Evolutionary conservation across 2,888 invertebrate genomes (phyloP).

Genomic region (Drosophila basisetae): DNA sequence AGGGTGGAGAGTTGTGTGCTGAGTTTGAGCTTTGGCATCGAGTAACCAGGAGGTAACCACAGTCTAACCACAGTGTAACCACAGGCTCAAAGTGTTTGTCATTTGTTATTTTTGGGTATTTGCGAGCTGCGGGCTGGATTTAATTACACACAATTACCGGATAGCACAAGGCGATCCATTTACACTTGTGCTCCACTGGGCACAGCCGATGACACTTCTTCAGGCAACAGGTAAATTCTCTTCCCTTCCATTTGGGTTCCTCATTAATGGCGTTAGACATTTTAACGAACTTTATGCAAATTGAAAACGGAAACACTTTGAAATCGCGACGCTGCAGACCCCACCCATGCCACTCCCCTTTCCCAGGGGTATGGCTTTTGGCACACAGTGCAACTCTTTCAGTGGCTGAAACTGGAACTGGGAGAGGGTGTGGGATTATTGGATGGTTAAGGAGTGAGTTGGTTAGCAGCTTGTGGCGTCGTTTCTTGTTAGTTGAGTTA

Average conservation of each 20-base stretch:
- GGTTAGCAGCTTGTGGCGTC: constrained; percentile 66
- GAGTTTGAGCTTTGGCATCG: constrained; percentile 38
- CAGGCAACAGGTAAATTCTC: constrained; percentile 62
- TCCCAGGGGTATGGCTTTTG: constrained; percentile 2
- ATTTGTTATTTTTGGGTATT: constrained; percentile 59
- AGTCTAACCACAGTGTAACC: constrained; percentile 12
- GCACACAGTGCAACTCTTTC: constrained; percentile 49
- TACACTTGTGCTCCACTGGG: constrained; percentile 61
- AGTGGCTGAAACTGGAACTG: constrained; percentile 31
- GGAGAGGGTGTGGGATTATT: constrained; percentile 1
- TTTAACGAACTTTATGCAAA: constrained; percentile 84
- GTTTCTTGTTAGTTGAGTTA: constrained; percentile 79
- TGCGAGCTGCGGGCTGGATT: constrained; percentile 67
- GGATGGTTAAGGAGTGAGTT: constrained; percentile 4
- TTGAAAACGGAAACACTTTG: constrained; percentile 84
- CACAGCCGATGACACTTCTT: constrained; percentile 36
- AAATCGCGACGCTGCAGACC: constrained; percentile 49
- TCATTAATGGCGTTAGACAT: constrained; percentile 79
- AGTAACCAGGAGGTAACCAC: constrained; percentile 41
- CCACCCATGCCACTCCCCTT: neutral
- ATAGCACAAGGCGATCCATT: constrained; percentile 82
- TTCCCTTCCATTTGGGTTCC: constrained; percentile 21
- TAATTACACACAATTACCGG: constrained; percentile 85
- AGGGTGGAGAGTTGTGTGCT: constrained; percentile 11
- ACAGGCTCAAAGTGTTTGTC: constrained; percentile 73